Evolutionary conservation across 2,888 invertebrate genomes (phyloP).

Genomic region (Stegana nigrithorax): DNA sequence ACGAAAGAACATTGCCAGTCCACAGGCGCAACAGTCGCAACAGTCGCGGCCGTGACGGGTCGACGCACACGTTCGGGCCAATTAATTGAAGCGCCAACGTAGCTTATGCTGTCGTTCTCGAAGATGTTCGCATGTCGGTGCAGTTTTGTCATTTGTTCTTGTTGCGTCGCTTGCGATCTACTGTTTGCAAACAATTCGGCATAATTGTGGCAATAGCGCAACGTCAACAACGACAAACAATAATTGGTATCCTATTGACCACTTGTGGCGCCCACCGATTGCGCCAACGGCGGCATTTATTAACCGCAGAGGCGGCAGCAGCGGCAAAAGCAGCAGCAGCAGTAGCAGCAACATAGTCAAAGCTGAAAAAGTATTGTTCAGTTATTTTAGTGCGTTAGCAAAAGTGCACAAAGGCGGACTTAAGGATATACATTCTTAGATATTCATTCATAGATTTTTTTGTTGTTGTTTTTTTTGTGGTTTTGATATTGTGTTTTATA

Average conservation of each 20-base stretch:
- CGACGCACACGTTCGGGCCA: slow-evolving; percentile 2
- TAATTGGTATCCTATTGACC: slow-evolving; percentile 27
- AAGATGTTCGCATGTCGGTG: background rate
- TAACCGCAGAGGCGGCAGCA: slow-evolving; percentile 22
- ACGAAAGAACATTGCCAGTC: background rate
- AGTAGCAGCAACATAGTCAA: background rate
- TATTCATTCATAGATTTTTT: no score
- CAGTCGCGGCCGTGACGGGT: background rate
- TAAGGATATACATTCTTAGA: background rate
- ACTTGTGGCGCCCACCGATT: slow-evolving; percentile 3
- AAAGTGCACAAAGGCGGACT: slow-evolving; percentile 6
- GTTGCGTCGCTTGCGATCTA: slow-evolving; percentile 19
- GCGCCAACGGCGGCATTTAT: background rate
- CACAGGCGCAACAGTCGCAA: background rate
- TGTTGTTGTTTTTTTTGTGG: background rate
- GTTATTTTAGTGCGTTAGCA: background rate
- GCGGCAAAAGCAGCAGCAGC: slow-evolving; percentile 11
- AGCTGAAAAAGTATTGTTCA: background rate
- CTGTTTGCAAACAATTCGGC: slow-evolving; percentile 58
- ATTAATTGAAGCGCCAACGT: slow-evolving; percentile 41
- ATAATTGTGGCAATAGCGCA: slow-evolving; percentile 43
- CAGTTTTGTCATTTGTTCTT: slow-evolving; percentile 28
- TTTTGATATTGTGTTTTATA: no score
- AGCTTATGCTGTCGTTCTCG: slow-evolving; percentile 26
- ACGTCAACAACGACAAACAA: slow-evolving; percentile 2